Evolutionary conservation across 2,888 invertebrate species (phyloP).

Genomic region (Chironomus tentans): DNA sequence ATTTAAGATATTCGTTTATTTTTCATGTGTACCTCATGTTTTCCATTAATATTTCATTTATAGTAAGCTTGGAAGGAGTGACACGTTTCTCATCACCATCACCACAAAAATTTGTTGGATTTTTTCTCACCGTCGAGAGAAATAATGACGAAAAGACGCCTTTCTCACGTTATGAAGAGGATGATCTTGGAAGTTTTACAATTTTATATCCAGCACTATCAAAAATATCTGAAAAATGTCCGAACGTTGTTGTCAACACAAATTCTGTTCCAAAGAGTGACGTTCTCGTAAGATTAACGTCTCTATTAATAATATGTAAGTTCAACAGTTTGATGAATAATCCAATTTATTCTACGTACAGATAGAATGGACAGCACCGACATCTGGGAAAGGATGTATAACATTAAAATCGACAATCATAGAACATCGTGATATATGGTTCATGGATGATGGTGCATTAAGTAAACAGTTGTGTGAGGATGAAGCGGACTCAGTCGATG

Average conservation of each 20-base stretch:
- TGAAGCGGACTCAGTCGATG: slow-evolving; percentile 50
- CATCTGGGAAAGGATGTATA: slow-evolving; percentile 71
- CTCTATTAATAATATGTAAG: background rate
- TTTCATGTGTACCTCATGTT: background rate
- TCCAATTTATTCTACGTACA: background rate
- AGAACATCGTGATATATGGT: slow-evolving; percentile 67
- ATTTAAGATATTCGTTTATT: too few species aligned
- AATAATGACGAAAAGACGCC: slow-evolving; percentile 44
- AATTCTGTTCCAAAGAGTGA: slow-evolving; percentile 67
- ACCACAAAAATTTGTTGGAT: slow-evolving; percentile 65
- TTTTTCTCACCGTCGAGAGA: slow-evolving; percentile 70
- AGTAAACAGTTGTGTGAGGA: slow-evolving; percentile 65
- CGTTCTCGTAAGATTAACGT: slow-evolving; percentile 49
- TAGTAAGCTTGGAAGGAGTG: slow-evolving; percentile 56
- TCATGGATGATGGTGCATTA: slow-evolving; percentile 67
- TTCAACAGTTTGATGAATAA: background rate
- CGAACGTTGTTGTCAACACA: slow-evolving; percentile 72
- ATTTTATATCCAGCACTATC: slow-evolving; percentile 65
- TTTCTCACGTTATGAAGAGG: slow-evolving; percentile 28
- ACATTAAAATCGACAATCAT: slow-evolving; percentile 69
- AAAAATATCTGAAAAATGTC: slow-evolving; percentile 70
- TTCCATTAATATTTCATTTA: background rate
- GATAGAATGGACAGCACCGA: slow-evolving; percentile 69
- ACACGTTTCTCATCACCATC: slow-evolving; percentile 45
- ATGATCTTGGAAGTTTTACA: slow-evolving; percentile 50